These are phyloP conservation scores for Eutrigla gurnardus DNA, from an alignment of 2,797 vertebrate genomes.

Conservation along the genomic window DNA sequence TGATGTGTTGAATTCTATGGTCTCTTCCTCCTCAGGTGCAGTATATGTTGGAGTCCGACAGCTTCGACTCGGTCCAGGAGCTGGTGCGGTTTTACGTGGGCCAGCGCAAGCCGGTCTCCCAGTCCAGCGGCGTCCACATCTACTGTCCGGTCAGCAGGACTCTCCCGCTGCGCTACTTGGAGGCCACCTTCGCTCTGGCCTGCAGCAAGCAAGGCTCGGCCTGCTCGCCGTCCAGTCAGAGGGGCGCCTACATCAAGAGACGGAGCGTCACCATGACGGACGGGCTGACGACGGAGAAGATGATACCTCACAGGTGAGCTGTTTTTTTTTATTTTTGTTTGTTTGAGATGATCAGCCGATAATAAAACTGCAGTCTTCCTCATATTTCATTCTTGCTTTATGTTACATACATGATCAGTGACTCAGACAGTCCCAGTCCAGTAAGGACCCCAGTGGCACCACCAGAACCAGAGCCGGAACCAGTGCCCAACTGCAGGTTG, in stretches of 20 bases:
- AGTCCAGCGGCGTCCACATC: conserved; percentile 91
- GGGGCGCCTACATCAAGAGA: conserved; percentile 95
- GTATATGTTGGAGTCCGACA: conserved; percentile 94
- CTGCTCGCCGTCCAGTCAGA: conserved; percentile 88
- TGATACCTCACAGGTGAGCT: conserved; percentile 92
- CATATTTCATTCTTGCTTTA: conserved; percentile 52
- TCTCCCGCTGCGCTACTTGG: conserved; percentile 96
- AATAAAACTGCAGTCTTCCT: conserved; percentile 19
- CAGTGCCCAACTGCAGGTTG: conserved; percentile 81
- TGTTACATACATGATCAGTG: conserved; percentile 76
- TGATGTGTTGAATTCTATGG: neutral
- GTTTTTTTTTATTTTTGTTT: neutral
- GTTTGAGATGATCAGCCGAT: neutral
- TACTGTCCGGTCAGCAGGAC: conserved; percentile 97
- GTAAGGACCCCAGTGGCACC: conserved; percentile 74
- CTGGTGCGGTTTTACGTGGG: conserved; percentile 93
- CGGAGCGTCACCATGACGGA: conserved; percentile 97
- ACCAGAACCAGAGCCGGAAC: conserved; percentile 75
- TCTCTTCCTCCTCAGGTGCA: conserved; percentile 80
- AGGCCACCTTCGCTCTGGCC: conserved; percentile 94
- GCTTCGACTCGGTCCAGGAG: conserved; percentile 93
- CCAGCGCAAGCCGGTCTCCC: conserved; percentile 90
- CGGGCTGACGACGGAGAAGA: conserved; percentile 93
- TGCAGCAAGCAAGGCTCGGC: conserved; percentile 86
- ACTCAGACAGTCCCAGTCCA: conserved; percentile 79